Conservation (phyloP, 2,797 vertebrate genomes). For the Bovichtus diacanthus region DNA sequence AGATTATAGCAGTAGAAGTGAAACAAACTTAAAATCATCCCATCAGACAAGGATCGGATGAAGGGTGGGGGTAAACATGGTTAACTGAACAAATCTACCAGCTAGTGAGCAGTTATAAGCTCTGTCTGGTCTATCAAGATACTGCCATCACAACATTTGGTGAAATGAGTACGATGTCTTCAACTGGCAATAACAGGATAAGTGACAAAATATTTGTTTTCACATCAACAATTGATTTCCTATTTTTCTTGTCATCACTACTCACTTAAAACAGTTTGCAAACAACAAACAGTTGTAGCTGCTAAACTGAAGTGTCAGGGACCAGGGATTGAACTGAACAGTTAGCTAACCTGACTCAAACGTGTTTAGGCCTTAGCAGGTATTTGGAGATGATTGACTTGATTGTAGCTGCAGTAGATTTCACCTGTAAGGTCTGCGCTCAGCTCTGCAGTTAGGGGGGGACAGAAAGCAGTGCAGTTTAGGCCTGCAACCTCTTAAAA, state of each 20-base stretch:
- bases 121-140: constrained; percentile 80
- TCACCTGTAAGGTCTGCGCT: constrained; percentile 27
- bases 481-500: constrained; percentile 19
- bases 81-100: constrained; percentile 66
- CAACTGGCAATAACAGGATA: neutral
- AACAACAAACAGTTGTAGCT: neutral
- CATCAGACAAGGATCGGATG: constrained; percentile 78
- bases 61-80: constrained; percentile 73
- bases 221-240: neutral
- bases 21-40: constrained; percentile 82
- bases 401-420: constrained; percentile 37
- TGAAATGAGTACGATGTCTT: constrained; percentile 23
- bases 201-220: neutral
- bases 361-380: neutral
- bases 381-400: constrained; percentile 19
- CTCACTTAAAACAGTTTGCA: neutral
- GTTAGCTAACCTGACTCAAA: neutral
- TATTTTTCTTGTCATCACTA: neutral
- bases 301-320: neutral
- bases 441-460: constrained; percentile 4
- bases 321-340: neutral
- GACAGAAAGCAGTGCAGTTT: constrained; percentile 4
- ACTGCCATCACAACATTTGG: constrained; percentile 68
- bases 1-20: constrained; percentile 91
- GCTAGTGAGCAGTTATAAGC: constrained; percentile 56